Evolutionary conservation across 30 jellyfish, hydroid and myxozoan genomes (phyloP), one percentile per base, ranked within the genome.

Genomic region (Rhopilema esculentum): DNA sequence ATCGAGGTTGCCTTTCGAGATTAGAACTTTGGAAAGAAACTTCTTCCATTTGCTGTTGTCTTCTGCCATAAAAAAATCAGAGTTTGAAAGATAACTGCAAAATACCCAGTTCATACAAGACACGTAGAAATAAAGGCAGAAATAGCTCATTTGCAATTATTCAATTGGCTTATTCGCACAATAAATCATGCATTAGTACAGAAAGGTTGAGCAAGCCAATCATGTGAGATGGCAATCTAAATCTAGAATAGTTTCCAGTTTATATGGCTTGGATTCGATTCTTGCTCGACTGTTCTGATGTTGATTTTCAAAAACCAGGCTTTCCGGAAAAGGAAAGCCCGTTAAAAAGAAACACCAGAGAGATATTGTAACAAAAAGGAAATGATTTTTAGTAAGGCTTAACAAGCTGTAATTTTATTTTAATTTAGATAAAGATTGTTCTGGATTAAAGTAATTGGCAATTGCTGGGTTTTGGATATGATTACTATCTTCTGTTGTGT

Each of bases 41-140:
- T 83, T 71, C 53, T 68, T 83, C 92, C 92, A 83, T 31, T 70
- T 83, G 27, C 33, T 21, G 65, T 62, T 83, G 29, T 83, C 92
- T 84, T 83, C 92, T 83, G 79, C 19, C 63, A 25, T 7, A 21
- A 48, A 21, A 21, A 82, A 79, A 27, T 7, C 1, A 52, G 1
- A 74, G 16, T 18, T 63, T 63, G 4, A 19, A 63, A 1, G 29
- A 63, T 24, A 24, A 40, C 57, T 2, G 57, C 57, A 40, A 40
- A 40, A 40, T 40, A 12, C 12, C 12, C 57, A 6, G 12, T n/a
- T n/a, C n/a, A n/a, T n/a, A n/a, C n/a, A n/a, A n/a, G n/a, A n/a
- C n/a, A n/a, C n/a, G n/a, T n/a, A n/a, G n/a, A n/a, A n/a, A n/a
- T n/a, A n/a, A n/a, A n/a, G n/a, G n/a, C n/a, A n/a, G n/a, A n/a